Evolutionary conservation across 2,113 vertebrate species (phyloP).

Genomic region (Coracopsis vasa): DNA sequence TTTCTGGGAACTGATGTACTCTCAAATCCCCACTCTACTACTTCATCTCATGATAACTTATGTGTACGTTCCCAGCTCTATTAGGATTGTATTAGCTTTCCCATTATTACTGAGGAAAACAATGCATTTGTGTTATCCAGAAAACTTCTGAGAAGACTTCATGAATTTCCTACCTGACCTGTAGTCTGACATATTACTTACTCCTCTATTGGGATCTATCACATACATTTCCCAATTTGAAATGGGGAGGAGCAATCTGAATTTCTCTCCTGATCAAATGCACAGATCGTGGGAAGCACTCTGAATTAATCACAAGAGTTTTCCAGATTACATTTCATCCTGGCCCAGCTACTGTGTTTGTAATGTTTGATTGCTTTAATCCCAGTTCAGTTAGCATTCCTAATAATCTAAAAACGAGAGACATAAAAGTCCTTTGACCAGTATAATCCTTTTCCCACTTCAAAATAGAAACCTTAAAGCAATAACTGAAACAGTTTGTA

Average conservation of each 20-base stretch:
- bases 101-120: neutral
- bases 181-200: neutral
- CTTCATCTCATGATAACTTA: neutral
- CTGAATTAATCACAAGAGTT: constrained; percentile 35
- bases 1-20: neutral
- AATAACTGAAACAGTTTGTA: neutral
- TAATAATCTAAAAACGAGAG: neutral
- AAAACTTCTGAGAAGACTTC: neutral
- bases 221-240: neutral
- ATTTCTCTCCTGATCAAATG: neutral
- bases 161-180: neutral
- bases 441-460: neutral
- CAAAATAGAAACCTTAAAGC: neutral
- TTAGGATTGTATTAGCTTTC: neutral
- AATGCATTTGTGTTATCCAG: neutral
- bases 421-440: neutral
- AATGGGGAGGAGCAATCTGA: neutral
- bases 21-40: neutral
- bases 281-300: neutral
- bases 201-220: neutral
- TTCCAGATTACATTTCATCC: neutral
- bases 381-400: neutral
- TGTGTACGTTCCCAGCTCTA: neutral
- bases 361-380: neutral
- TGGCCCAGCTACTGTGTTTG: neutral